phyloP scores from a whole-genome alignment of 37 sponge, comb jelly and placozoan species.

The Cliona cf. orientalis region DNA sequence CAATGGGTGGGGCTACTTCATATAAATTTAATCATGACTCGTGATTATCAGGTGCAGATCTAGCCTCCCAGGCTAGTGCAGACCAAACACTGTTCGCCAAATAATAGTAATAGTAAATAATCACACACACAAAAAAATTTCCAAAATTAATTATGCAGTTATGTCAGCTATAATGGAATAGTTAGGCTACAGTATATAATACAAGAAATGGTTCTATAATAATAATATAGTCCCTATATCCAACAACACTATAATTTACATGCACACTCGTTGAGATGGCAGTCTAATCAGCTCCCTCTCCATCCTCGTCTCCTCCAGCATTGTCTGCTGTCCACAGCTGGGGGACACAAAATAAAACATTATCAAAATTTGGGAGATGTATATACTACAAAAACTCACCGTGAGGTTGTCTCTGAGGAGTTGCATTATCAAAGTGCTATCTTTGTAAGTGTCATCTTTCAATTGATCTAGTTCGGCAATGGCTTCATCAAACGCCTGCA shows the following conservation, averaged over 20 bases:
- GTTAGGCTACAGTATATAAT: no score
- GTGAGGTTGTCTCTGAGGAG: constrained; percentile 94
- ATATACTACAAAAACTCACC: no score
- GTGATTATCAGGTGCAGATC: no score
- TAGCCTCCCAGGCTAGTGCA: no score
- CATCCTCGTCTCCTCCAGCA: constrained; percentile 22
- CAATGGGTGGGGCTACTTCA: background rate
- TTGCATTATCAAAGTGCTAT: constrained; percentile 97
- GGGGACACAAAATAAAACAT: background rate
- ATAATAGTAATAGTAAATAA: no score
- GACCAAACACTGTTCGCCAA: no score
- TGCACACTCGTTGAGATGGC: no score
- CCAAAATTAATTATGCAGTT: no score
- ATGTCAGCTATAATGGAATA: no score
- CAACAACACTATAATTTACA: no score
- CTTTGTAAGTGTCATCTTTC: constrained; percentile 93
- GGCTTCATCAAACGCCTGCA: constrained; percentile 93
- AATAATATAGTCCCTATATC: no score
- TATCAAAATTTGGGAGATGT: background rate
- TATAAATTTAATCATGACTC: background rate
- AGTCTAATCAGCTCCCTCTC: constrained; percentile 22
- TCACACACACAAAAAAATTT: background rate
- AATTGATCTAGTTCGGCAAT: constrained; percentile 86
- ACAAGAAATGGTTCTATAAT: no score
- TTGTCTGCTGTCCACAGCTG: constrained; percentile 60